phyloP scores from a whole-genome alignment of 2,888 invertebrate genomes.

The Polia nebulosa region DNA sequence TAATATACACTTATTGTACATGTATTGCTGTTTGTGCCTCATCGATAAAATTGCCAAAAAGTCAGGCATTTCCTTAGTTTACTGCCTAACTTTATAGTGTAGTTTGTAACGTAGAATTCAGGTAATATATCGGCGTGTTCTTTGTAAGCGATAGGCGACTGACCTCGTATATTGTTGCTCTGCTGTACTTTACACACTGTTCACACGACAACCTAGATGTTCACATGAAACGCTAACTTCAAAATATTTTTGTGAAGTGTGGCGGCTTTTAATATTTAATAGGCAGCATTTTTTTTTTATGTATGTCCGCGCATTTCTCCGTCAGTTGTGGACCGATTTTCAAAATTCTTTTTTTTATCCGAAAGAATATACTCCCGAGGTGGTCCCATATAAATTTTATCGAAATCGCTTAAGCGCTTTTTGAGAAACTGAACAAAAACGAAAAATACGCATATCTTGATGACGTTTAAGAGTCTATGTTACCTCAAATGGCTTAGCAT shows the following conservation, averaged over 20 bases:
- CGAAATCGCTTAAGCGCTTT: too few species aligned
- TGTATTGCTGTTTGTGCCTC: neutral
- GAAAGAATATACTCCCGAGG: too few species aligned
- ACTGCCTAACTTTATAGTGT: neutral
- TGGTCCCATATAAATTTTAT: too few species aligned
- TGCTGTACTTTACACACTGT: constrained; percentile 20
- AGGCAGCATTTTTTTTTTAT: neutral
- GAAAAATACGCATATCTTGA: too few species aligned
- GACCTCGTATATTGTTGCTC: constrained; percentile 33
- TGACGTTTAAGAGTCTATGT: too few species aligned
- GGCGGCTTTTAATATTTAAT: neutral
- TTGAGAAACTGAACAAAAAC: too few species aligned
- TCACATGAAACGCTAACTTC: constrained; percentile 20
- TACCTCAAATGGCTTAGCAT: too few species aligned
- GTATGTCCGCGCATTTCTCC: too few species aligned
- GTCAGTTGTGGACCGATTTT: too few species aligned
- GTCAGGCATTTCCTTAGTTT: neutral
- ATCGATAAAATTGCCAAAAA: constrained; percentile 5
- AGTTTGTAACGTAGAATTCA: neutral
- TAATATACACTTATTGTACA: too few species aligned
- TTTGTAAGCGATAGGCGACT: constrained; percentile 24
- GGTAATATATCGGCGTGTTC: constrained; percentile 15
- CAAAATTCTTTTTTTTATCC: too few species aligned
- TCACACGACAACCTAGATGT: constrained; percentile 25
- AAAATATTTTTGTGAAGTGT: neutral